Base-by-base conservation (phyloP, 2,113 vertebrate genomes). In the Peromyscus maniculatus region DNA sequence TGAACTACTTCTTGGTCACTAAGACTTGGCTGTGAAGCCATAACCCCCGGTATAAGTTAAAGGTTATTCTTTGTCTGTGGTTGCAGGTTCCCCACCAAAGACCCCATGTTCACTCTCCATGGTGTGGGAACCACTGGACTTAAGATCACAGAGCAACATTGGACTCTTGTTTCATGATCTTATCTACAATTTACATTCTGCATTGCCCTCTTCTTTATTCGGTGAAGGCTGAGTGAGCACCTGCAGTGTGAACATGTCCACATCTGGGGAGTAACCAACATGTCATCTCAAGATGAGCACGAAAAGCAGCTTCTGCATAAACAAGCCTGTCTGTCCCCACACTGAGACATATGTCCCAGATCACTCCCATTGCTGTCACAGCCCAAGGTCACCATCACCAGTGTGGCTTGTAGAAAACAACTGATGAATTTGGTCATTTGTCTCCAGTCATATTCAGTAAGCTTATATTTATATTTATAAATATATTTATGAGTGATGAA, bases 381-480 rank as follows among this genome's bases (percentile, higher is more conserved):
- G 13, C 15, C 39, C 28, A 83, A 83, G 75, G 22, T 52, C 57
- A 72, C 82, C 86, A 89, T 87, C 77, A 59, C 43, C 46, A 96
- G 78, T 66, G 55, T 39, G 1, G 3, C 7, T 83, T 84, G 39
- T n/a, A 93, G 57, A 43, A 95, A 93, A 87, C 78, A 93, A 87
- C 78, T 69, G 84, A 95, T 74, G 46, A 89, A 94, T 49, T 4
- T 22, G 36, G 39, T 62, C 49, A 92, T 52, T 90, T 86, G 24
- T 87, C 72, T n/a, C 92, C 62, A 66, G 49, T 72, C 28, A 39
- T 57, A 46, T 92, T 94, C 66, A 92, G 59, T 86, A 92, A 96
- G 31, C 16, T 94, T 84, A 86, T 43, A 43, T 43, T 43, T 43
- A 43, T 43, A 43, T 43, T 43, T 43, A 43, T 43, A 43, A 43